Evolutionary conservation across 2,888 invertebrate genomes (phyloP).

Genomic region (Volucella inanis): DNA sequence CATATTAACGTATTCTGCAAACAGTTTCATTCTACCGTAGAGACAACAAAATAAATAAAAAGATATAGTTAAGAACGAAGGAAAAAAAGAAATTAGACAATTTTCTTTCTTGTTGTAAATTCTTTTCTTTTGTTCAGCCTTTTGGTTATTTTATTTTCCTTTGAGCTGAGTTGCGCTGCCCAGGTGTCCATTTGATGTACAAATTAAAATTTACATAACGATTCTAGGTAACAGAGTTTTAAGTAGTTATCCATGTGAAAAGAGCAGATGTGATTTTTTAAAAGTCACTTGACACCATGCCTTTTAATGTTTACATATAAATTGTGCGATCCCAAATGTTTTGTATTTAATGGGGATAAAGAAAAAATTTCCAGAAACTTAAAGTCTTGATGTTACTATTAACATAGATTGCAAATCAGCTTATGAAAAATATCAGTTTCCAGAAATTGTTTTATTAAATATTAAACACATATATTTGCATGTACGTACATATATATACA

Average conservation of each 20-base stretch:
- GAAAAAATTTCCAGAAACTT: too few species aligned
- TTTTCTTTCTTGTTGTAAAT: conserved; percentile 34
- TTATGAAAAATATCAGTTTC: too few species aligned
- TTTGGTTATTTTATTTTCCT: conserved; percentile 17
- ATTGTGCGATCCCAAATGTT: too few species aligned
- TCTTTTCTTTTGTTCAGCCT: conserved; percentile 19
- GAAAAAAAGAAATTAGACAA: conserved; percentile 38
- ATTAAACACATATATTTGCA: too few species aligned
- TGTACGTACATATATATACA: too few species aligned
- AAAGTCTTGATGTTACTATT: too few species aligned
- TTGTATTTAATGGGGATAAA: too few species aligned
- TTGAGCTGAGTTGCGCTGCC: conserved; percentile 20
- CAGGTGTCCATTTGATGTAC: conserved; percentile 47
- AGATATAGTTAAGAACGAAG: not conserved
- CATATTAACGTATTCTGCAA: conserved; percentile 31
- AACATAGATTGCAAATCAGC: too few species aligned
- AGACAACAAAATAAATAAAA: conserved; percentile 7
- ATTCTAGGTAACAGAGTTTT: conserved; percentile 34
- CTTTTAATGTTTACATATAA: not conserved
- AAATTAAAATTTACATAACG: conserved; percentile 61
- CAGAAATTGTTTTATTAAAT: too few species aligned
- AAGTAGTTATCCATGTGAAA: conserved; percentile 51
- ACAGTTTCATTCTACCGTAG: conserved; percentile 17
- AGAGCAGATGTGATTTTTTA: conserved; percentile 62
- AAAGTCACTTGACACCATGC: conserved; percentile 44